Evolutionary conservation across 2,113 vertebrate species (phyloP).

Genomic region (Anolis carolinensis): DNA sequence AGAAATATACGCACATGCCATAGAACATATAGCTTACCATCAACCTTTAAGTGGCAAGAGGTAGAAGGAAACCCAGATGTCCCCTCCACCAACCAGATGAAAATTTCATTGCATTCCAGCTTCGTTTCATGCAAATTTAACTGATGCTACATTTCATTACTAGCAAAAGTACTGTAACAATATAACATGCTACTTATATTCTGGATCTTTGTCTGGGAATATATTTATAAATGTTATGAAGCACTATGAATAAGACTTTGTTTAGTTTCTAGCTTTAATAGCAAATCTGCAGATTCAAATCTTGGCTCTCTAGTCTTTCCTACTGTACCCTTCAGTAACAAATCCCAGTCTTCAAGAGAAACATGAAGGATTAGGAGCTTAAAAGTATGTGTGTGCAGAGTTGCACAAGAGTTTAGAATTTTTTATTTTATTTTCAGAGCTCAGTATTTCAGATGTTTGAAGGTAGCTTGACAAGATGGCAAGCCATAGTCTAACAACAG

Average conservation of each 20-base stretch:
- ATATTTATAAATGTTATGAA: not conserved
- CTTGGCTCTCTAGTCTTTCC: not conserved
- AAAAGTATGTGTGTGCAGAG: not conserved
- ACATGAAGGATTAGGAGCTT: not conserved
- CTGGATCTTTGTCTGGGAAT: not conserved
- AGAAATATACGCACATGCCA: not conserved
- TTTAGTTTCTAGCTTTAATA: not conserved
- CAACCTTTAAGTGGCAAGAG: not conserved
- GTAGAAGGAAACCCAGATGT: not conserved
- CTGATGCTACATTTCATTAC: not conserved
- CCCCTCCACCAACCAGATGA: not conserved
- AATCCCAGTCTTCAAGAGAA: not conserved
- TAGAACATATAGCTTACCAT: not conserved
- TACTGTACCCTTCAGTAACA: not conserved
- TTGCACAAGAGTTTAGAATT: slow-evolving; percentile 12
- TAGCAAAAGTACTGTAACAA: not conserved
- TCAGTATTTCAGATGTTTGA: not conserved
- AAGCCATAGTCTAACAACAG: not conserved
- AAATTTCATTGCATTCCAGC: not conserved
- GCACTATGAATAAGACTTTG: not conserved
- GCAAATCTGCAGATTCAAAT: not conserved
- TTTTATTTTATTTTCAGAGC: slow-evolving; percentile 7
- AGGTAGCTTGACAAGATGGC: not conserved
- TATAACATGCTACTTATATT: not conserved
- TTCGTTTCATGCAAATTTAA: not conserved